A percentile compares a stretch with the other conserved stretches of the same genome.
Conservation (phyloP, 1,140 invertebrate species). For the Harpegnathos saltator region DNA sequence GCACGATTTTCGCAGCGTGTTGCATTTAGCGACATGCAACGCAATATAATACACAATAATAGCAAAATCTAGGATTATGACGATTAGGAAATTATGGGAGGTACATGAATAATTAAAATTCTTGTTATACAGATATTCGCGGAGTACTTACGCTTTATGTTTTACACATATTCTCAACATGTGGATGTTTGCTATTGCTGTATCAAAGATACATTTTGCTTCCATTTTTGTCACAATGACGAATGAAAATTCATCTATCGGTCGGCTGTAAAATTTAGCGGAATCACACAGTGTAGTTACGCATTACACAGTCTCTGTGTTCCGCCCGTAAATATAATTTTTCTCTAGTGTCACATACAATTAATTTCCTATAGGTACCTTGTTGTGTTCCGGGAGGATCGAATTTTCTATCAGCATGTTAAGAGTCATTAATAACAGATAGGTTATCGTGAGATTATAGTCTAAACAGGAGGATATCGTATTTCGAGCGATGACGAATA, state of each 20-base stretch:
- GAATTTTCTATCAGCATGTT: constrained; percentile 7
- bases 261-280: constrained; percentile 9
- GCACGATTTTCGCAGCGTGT: constrained; percentile 6
- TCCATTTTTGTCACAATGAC: no score
- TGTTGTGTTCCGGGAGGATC: not conserved
- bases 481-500: not conserved
- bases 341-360: not conserved
- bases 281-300: constrained; percentile 17
- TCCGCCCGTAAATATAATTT: constrained; percentile 25
- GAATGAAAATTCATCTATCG: not conserved
- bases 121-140: not conserved
- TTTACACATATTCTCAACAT: not conserved
- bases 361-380: constrained; percentile 21
- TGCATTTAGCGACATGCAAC: not conserved
- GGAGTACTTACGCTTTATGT: not conserved
- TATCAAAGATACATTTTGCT: no score
- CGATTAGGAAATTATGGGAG: no score
- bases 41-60: not conserved
- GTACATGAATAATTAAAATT: no score
- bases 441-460: constrained; percentile 43
- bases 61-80: no score
- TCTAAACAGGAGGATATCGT: constrained; percentile 3
- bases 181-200: not conserved
- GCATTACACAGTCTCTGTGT: no score
- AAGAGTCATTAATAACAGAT: constrained; percentile 23